Evolutionary conservation across 1,140 invertebrate genomes (phyloP).

Genomic region (Cyclina sinensis): DNA sequence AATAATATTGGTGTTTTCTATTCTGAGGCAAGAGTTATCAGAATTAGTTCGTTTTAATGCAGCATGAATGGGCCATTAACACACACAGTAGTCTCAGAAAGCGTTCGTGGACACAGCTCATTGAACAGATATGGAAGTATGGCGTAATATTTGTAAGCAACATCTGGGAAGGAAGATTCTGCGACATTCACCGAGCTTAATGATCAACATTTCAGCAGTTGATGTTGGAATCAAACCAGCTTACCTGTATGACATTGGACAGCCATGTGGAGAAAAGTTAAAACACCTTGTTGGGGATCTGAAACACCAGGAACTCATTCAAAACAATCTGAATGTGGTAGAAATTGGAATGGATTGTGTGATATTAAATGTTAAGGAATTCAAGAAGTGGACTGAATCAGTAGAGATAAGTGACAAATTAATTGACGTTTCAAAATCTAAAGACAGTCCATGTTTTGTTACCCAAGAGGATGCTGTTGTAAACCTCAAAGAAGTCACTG

Average conservation of each 20-base stretch:
- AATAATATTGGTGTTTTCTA: too few relatives aligned
- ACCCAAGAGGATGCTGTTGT: not conserved
- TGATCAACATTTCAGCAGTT: conserved; percentile 18
- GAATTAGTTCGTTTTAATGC: too few relatives aligned
- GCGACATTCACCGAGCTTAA: not conserved
- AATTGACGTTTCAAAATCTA: conserved; percentile 34
- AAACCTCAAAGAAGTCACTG: not conserved
- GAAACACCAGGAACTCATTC: not conserved
- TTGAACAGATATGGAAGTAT: conserved; percentile 25
- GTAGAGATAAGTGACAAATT: not conserved
- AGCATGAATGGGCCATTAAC: too few relatives aligned
- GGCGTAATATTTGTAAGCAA: not conserved
- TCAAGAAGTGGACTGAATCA: not conserved
- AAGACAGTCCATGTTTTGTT: not conserved
- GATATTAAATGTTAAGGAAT: conserved; percentile 40
- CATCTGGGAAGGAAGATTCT: conserved; percentile 26
- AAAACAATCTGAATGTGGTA: conserved; percentile 42
- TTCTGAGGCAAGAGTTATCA: too few relatives aligned
- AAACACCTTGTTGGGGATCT: conserved; percentile 1
- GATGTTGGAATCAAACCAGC: conserved; percentile 49
- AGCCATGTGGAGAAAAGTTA: not conserved
- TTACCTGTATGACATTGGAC: conserved; percentile 60
- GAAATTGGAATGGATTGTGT: conserved; percentile 36
- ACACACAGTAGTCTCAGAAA: too few relatives aligned
- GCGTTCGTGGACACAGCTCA: too few relatives aligned